phyloP scores from a whole-genome alignment of 1,140 invertebrate species.

The Drosophila simulans region DNA sequence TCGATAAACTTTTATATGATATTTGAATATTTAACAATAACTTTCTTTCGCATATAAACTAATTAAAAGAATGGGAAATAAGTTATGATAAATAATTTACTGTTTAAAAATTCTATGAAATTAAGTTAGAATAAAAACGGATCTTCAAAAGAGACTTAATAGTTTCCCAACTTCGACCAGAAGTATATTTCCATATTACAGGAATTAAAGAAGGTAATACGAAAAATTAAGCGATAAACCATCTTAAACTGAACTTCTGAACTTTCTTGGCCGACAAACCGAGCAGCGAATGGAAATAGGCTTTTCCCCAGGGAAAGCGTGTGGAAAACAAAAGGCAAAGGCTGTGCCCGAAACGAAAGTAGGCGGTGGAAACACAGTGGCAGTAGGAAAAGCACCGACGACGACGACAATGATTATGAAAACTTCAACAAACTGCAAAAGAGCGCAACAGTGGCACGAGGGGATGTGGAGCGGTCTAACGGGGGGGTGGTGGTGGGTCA shows the following conservation, averaged over 20 bases:
- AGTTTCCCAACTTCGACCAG: no score
- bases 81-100: no score
- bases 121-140: no score
- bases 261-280: conserved; percentile 1
- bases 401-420: conserved; percentile 78
- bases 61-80: no score
- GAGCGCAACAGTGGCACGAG: conserved; percentile 69
- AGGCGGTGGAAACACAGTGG: conserved; percentile 48
- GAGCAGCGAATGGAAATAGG: conserved; percentile 7
- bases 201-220: background rate
- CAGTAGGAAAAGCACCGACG: conserved; percentile 33
- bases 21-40: no score
- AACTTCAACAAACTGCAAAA: conserved; percentile 80
- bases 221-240: conserved; percentile 20
- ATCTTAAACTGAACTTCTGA: conserved; percentile 7
- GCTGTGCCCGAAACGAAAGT: conserved; percentile 71
- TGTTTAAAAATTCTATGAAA: no score
- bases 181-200: background rate
- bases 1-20: background rate
- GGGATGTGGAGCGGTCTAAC: conserved; percentile 32
- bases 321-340: conserved; percentile 51
- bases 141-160: no score
- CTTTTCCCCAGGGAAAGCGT: conserved; percentile 30
- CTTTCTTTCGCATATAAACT: no score
- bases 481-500: conserved; percentile 4